Base-by-base conservation (phyloP, 30 jellyfish, hydroid and myxozoan species). In the Calvadosia cruxmelitensis region DNA sequence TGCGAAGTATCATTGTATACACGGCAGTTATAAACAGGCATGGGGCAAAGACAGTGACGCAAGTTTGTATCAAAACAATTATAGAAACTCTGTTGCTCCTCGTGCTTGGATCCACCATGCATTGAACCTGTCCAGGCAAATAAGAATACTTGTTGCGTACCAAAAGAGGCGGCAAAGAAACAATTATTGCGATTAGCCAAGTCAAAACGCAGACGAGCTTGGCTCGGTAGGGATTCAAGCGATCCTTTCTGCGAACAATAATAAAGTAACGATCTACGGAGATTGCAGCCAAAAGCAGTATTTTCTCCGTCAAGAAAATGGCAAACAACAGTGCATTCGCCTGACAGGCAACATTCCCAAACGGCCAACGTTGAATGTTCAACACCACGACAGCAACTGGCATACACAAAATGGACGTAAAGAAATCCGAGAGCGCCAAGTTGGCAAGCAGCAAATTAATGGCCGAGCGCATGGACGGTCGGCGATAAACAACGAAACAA, bases 391-490 rank as follows among this genome's bases (percentile, higher is more conserved):
- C 28, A 36, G 94, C 50, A 27, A 75, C 31, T 33, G 98, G 93
- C 84, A 81, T 71, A 65, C 81, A 67, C 2, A 78, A 33, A 0
- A 76, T 25, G 0, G 93, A 69, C 69, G 79, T 66, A 0, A 80
- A 27, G 2, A 89, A 66, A 70, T 89, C 98, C 20, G 95, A 61
- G 57, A 75, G 73, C 10, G 98, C 98, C 70, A 89, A 53, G 73
- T 82, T 89, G 16, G 98, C 94, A 65, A 89, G 90, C 13, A 89
- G 77, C 42, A 89, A 66, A 61, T 89, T 89, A 49, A 89, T 89
- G 23, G 90, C 98, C 1, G 98, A 89, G 0, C 95, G 79, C 98
- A 89, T 89, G 31, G 98, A 94, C 0, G 93, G 93, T 36, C 82
- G 83, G 29, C 94, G 92, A 63, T 80, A 89, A 20, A 89, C 95